Evolutionary conservation across 2,113 vertebrate species (phyloP), one percentile per base, ranked within the genome.

Genomic region (Sigmodon hispidus): DNA sequence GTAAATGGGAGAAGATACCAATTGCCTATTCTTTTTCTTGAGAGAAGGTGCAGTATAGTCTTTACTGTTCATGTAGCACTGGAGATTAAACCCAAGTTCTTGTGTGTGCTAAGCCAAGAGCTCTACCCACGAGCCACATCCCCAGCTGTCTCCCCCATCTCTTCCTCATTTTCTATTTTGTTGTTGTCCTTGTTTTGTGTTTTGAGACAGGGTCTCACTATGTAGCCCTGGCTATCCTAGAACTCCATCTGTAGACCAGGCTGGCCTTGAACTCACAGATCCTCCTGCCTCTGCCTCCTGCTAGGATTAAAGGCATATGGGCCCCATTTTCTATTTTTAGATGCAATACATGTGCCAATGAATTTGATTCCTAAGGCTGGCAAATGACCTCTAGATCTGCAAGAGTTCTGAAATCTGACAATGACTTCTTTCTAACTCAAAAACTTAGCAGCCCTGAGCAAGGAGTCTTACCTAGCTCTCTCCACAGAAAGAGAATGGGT

Each of bases 341-440:
- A 69, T 72, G 73, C 3, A 26, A 70, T 22, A 34, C 8, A 36
- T 29, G 24, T 79, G 87, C 96, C 90, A 97, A 80, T 89, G 89
- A 67, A 31, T 92, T 96, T 89, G 61, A 31, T 92, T 93, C 89
- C 79, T 63, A 43, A 93, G 69, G 63, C 63, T 95, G 93, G 89
- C 83, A 91, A 48, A 76, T 91, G 93, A 96, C 89, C 79, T 57
- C 91, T 93, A 91, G 96, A 85, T 87, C 96, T 93, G 91, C 85
- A 96, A 90, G 75, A 93, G 72, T 90, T 98, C 92, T 96, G 92
- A 96, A 95, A 96, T 92, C 59, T 90, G 70, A 88, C 83, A 96
- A 94, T 96, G 95, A 93, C 63, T 93, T 90, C 95, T 94, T 91
- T 96, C 96, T 94, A 88, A 92, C 45, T 87, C 83, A 57, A 72